A percentile compares a stretch with the other conserved stretches of the same genome.
Evolutionary conservation across 30 jellyfish, hydroid and myxozoan genomes (phyloP).

Genomic region (Pelagia noctiluca): DNA sequence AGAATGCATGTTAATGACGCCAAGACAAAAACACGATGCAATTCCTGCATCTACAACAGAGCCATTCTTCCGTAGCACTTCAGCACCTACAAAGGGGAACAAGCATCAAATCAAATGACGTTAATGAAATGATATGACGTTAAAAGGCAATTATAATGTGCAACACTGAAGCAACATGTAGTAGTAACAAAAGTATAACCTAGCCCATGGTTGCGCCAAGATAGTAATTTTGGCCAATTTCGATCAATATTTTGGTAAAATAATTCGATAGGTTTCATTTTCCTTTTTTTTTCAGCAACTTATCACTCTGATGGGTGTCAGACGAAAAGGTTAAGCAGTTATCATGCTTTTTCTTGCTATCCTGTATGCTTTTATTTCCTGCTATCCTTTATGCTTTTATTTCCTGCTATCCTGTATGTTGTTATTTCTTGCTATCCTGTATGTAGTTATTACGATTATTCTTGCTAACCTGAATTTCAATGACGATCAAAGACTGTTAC

Average conservation of each 20-base stretch:
- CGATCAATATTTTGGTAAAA: no score
- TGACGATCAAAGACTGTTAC: not conserved
- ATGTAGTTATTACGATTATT: not conserved
- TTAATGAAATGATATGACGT: no score
- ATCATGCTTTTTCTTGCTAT: no score
- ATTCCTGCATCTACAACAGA: slow-evolving; percentile 96
- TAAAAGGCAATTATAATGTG: no score
- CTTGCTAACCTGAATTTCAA: not conserved
- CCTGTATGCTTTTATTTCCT: no score
- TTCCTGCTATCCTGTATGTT: not conserved
- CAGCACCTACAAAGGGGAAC: slow-evolving; percentile 56
- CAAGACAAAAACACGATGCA: slow-evolving; percentile 88
- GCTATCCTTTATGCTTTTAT: no score
- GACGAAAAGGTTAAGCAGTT: no score
- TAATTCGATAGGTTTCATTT: no score
- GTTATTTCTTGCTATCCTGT: not conserved
- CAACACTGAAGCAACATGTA: no score
- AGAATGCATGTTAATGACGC: slow-evolving; percentile 91
- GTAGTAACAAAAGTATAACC: not conserved
- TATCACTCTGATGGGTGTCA: no score
- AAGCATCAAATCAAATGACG: not conserved
- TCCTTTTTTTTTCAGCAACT: no score
- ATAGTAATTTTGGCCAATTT: not conserved
- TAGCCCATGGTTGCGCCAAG: not conserved
- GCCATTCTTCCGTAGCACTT: slow-evolving; percentile 80